phyloP scores from a whole-genome alignment of 2,113 vertebrate genomes.

The Emberiza fucata region DNA sequence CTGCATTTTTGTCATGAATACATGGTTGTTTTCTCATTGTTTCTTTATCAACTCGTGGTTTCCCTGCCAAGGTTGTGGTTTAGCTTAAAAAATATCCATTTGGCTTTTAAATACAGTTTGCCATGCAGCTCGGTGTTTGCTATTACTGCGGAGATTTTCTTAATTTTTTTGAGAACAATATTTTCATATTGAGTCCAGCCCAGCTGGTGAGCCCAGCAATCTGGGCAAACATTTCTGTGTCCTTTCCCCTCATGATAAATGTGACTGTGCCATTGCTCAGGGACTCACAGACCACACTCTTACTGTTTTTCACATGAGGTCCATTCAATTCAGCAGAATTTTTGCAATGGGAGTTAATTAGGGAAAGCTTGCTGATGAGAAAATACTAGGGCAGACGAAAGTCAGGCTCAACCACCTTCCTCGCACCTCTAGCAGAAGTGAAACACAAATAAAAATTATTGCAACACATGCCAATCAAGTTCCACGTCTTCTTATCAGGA shows the following conservation, averaged over 20 bases:
- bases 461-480: not conserved
- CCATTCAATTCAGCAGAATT: not conserved
- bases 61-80: not conserved
- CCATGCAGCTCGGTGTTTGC: not conserved
- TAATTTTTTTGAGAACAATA: not conserved
- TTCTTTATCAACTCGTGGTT: not conserved
- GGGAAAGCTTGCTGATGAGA: not conserved
- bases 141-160: not conserved
- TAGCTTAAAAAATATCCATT: not conserved
- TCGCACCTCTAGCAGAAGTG: not conserved
- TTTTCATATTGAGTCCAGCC: accelerated
- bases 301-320: accelerated
- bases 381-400: not conserved
- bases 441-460: not conserved
- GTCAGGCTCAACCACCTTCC: not conserved
- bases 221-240: not conserved
- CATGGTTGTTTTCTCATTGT: not conserved
- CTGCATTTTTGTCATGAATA: not conserved
- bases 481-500: not conserved
- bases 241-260: not conserved
- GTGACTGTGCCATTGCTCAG: not conserved
- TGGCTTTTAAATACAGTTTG: not conserved
- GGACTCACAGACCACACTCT: not conserved
- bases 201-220: not conserved
- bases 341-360: not conserved